Evolutionary conservation across 2,888 invertebrate species (phyloP), one percentile per base, ranked within the genome.

Genomic region (Orthosia cruda): DNA sequence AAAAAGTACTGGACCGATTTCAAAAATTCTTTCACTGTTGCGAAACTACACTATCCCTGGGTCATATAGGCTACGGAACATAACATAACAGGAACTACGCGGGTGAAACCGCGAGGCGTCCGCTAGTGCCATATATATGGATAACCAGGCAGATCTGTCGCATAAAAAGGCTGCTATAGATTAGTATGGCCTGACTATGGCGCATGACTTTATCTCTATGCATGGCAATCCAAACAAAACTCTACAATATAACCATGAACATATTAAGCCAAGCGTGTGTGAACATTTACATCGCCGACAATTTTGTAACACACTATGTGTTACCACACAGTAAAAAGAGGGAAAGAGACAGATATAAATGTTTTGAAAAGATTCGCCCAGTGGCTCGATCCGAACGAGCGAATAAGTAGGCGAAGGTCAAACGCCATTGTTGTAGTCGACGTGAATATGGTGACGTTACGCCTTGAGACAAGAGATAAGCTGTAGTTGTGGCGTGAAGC

Each of bases 391-490:
- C 85, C 94, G 92, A 95, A 92, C 93, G 94, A 95, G 91, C 92
- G 95, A 87, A 86, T 95, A 96, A 94, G 94, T 96, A 94, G 96
- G 96, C 94, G 95, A 96, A 96, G 96, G 96, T 95, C 94, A 92
- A 83, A 77, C 92, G 93, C 94, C 94, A 96, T 95, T 95, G 95
- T 95, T 95, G 95, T 96, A 91, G 91, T 92, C 92, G 90, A 91
- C 92, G 91, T 90, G 92, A 92, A 90, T 89, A 90, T 89, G 89
- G 89, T 94, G 94, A 95, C 95, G 94, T 92, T 90, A 92, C 91
- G 89, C 90, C 90, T 90, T 86, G 87, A 89, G 86, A 83, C 84
- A 81, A 84, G 80, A 90, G 90, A 93, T 93, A 93, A 92, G 91
- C 88, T 84, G 86, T 72, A 83, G 87, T 82, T 84, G 87, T 84